These are phyloP conservation scores for Pristionchus fissidentatus DNA, from an alignment of 2,888 invertebrate species.

Conservation along the genomic window DNA sequence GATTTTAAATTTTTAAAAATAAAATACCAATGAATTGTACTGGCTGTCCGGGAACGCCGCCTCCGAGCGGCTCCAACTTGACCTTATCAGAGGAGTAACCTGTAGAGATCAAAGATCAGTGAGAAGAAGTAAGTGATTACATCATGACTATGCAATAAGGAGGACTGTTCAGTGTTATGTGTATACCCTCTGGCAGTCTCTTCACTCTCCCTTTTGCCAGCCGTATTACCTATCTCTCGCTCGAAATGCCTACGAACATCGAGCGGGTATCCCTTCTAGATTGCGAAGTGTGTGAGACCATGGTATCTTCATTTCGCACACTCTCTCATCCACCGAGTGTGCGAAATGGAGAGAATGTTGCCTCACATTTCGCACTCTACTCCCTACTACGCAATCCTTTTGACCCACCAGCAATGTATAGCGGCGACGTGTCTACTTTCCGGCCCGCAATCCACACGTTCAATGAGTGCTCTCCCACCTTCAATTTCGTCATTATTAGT, in stretches of 20 bases:
- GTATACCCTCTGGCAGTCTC: not conserved
- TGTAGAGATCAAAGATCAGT: slow-evolving; percentile 88
- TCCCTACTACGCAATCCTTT: no score
- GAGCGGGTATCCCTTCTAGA: no score
- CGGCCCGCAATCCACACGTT: slow-evolving; percentile 91
- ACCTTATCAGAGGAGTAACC: slow-evolving; percentile 84
- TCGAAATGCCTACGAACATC: no score
- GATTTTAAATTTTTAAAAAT: not conserved
- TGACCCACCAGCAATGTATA: slow-evolving; percentile 62
- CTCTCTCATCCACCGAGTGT: no score
- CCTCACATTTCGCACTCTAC: no score
- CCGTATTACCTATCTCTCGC: no score
- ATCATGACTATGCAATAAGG: not conserved
- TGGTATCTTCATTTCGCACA: no score
- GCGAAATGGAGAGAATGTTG: no score
- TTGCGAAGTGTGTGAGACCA: not conserved
- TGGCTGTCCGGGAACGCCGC: slow-evolving; percentile 93
- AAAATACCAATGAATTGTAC: slow-evolving; percentile 93
- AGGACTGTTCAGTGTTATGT: not conserved
- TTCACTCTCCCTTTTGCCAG: no score
- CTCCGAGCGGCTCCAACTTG: slow-evolving; percentile 92
- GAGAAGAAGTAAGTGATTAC: slow-evolving; percentile 80
- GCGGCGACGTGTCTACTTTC: slow-evolving; percentile 78
- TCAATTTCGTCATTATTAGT: slow-evolving; percentile 12
- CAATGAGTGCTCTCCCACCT: slow-evolving; percentile 85